Evolutionary conservation across 2,113 vertebrate species (phyloP).

Genomic region (Alligator mississippiensis): DNA sequence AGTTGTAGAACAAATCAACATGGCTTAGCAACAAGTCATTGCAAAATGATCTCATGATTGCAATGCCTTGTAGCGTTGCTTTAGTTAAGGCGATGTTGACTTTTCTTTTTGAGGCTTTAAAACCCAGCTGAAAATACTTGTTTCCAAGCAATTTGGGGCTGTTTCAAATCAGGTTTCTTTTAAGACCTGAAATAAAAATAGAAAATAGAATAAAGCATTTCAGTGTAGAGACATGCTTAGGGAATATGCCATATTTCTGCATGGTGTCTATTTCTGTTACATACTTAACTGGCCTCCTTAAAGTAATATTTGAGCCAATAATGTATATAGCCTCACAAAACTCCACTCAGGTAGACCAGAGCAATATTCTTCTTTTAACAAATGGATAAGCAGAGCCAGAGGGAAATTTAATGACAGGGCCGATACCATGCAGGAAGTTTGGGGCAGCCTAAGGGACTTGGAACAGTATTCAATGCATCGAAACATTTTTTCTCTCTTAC

Average conservation of each 20-base stretch:
- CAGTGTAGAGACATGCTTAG: not conserved
- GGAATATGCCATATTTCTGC: not conserved
- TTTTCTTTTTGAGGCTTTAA: conserved; percentile 42
- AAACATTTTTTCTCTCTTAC: not conserved
- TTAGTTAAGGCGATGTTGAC: conserved; percentile 59
- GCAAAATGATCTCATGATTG: conserved; percentile 49
- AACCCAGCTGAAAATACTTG: conserved; percentile 42
- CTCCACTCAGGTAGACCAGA: not conserved
- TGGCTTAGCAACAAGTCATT: conserved; percentile 57
- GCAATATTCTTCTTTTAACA: not conserved
- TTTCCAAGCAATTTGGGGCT: conserved; percentile 7
- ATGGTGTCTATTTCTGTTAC: not conserved
- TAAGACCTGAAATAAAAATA: not conserved
- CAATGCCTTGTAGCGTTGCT: conserved; percentile 1
- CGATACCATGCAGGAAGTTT: not conserved
- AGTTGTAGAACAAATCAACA: conserved; percentile 58
- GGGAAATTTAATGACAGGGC: fast-evolving
- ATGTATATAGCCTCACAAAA: no score
- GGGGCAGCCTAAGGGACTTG: not conserved
- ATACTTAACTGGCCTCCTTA: not conserved
- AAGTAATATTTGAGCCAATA: not conserved
- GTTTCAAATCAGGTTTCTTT: conserved; percentile 9
- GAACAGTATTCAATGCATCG: not conserved
- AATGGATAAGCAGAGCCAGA: not conserved
- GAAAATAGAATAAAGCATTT: not conserved